These are phyloP conservation scores for Conus betulinus DNA, from an alignment of 1,140 invertebrate genomes.

Conservation along the genomic window DNA sequence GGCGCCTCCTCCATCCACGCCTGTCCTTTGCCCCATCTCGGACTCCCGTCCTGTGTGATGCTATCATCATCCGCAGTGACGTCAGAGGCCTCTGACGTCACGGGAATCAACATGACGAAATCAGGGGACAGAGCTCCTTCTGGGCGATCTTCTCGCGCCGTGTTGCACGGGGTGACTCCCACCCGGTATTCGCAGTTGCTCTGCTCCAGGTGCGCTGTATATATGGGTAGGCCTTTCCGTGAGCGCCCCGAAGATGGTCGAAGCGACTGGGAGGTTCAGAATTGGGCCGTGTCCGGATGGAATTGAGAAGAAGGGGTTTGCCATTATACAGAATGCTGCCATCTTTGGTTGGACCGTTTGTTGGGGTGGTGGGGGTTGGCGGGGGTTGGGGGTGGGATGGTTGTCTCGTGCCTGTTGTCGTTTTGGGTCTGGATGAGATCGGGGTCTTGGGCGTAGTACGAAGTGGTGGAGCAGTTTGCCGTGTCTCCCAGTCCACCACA, in stretches of 20 bases:
- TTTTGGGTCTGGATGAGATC: background rate
- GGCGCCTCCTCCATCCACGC: slow-evolving; percentile 1
- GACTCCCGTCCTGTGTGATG: no score
- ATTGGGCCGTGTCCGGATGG: slow-evolving; percentile 23
- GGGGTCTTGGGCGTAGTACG: background rate
- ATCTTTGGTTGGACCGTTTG: slow-evolving; percentile 29
- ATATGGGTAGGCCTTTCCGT: background rate
- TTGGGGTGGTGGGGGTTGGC: background rate
- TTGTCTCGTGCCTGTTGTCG: background rate
- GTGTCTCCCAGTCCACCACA: background rate
- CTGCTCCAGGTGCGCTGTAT: slow-evolving; percentile 29
- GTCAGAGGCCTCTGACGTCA: background rate
- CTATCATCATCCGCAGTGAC: background rate
- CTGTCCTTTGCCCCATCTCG: background rate
- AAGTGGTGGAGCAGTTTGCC: background rate
- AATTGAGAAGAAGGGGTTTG: slow-evolving; percentile 2
- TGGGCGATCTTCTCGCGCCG: background rate
- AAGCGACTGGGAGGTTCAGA: slow-evolving; percentile 22
- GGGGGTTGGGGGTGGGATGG: background rate
- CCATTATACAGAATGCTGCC: slow-evolving; percentile 33
- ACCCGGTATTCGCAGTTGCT: slow-evolving; percentile 36
- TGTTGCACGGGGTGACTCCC: background rate
- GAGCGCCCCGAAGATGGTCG: slow-evolving; percentile 11
- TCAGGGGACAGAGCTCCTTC: background rate
- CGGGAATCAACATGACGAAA: slow-evolving; percentile 20